Base-by-base conservation (phyloP, 2,113 vertebrate genomes). In the Scortum barcoo region DNA sequence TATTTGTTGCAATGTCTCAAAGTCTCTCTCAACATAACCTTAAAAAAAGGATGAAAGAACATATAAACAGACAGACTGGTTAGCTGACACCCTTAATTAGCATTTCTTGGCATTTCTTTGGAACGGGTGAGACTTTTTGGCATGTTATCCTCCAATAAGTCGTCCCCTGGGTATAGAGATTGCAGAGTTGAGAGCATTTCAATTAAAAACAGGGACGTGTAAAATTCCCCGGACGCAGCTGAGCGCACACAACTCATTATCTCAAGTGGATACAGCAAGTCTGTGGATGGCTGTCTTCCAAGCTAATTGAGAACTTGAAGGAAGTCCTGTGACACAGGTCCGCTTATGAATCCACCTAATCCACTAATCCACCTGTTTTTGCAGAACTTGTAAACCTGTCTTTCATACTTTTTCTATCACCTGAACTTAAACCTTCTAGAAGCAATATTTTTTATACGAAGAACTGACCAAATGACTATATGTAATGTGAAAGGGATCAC, bases 231-330 rank as follows among this genome's bases (percentile, higher is more conserved):
- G 73, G 78, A 86, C 54, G 17, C 53, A 82, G 61, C 50, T 26
- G 30, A 76, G 68, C 24, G 22, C 62, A 63, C 80, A 80, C 60
- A 79, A n/a, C 70, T 85, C 78, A 85, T 87, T 90, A 85, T 72
- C 72, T 80, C 75, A 70, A 85, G 78, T 72, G 86, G 69, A 72
- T 58, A 68, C 63, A 78, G 79, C 10, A 38, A 76, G 76, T 78
- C 36, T 63, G 30, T 38, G 16, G 71, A 61, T 80, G 69, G 58
- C 42, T 82, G 58, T 69, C 51, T 62, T 84, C 57, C 36, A 69
- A 60, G 73, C 50, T 81, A 71, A 80, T 77, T 79, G 76, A 74
- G n/a, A 81, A 40, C 22, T 58, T 72, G 40, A 74, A 72, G n/a
- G 38, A 73, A 62, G 50, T 62, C 28, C 9, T 71, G 48, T 33